Evolutionary conservation across 2,797 vertebrate genomes (phyloP).

Genomic region (Cirrhinus molitorella): DNA sequence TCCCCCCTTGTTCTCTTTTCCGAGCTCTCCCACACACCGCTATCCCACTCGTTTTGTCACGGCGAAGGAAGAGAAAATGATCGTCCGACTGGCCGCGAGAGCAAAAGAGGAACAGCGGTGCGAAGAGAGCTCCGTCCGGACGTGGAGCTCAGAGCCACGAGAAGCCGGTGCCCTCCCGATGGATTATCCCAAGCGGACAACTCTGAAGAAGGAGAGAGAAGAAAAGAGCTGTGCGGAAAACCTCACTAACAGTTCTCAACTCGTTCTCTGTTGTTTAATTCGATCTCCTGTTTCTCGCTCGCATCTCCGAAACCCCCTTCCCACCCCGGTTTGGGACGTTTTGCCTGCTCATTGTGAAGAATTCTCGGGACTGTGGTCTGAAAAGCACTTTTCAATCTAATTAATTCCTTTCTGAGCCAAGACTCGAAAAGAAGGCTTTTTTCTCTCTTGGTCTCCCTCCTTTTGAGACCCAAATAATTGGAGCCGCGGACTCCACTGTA

Average conservation of each 20-base stretch:
- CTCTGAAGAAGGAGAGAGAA: slow-evolving; percentile 61
- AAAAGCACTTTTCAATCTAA: slow-evolving; percentile 77
- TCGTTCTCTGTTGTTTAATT: slow-evolving; percentile 46
- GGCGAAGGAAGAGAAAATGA: slow-evolving; percentile 61
- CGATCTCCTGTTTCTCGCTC: slow-evolving; percentile 31
- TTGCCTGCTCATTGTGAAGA: slow-evolving; percentile 63
- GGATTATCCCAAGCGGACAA: slow-evolving; percentile 69
- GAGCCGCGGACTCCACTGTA: slow-evolving; percentile 77
- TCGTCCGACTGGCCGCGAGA: slow-evolving; percentile 26
- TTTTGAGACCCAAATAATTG: slow-evolving; percentile 84
- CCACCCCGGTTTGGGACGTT: slow-evolving; percentile 55
- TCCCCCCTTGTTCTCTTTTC: slow-evolving; percentile 30
- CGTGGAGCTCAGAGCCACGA: slow-evolving; percentile 61
- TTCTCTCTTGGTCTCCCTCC: slow-evolving; percentile 64
- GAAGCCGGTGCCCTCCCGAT: slow-evolving; percentile 65
- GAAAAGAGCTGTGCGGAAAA: slow-evolving; percentile 50
- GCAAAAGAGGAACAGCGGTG: slow-evolving; percentile 45
- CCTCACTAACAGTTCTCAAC: slow-evolving; percentile 44
- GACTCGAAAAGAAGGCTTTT: slow-evolving; percentile 71
- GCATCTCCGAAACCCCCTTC: slow-evolving; percentile 19
- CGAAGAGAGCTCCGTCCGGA: slow-evolving; percentile 47
- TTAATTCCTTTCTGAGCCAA: slow-evolving; percentile 75
- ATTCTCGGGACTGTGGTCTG: slow-evolving; percentile 63
- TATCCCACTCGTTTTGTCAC: slow-evolving; percentile 63
- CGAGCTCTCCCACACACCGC: slow-evolving; percentile 44